Evolutionary conservation across 2,113 vertebrate genomes (phyloP).

Genomic region (Baryphthengus martii): DNA sequence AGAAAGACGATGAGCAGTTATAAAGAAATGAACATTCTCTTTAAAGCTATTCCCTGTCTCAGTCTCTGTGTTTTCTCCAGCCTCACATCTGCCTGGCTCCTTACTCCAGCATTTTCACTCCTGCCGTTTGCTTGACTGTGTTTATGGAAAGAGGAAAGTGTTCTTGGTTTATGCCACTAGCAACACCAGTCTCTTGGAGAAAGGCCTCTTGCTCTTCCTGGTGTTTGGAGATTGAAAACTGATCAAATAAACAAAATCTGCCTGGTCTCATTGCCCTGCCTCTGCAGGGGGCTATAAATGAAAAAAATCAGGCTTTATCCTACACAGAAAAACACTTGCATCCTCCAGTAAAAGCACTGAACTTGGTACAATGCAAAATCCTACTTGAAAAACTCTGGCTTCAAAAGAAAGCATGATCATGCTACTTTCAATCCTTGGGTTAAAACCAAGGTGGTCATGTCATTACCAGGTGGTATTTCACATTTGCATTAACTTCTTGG

Average conservation of each 20-base stretch:
- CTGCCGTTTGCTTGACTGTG: not conserved
- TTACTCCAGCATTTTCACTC: not conserved
- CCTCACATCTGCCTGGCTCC: not conserved
- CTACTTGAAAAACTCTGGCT: not conserved
- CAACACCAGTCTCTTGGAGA: no score
- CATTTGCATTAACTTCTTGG: not conserved
- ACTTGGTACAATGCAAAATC: not conserved
- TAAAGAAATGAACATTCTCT: not conserved
- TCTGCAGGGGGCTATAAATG: not conserved
- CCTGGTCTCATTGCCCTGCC: not conserved
- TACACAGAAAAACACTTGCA: not conserved
- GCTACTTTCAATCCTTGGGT: not conserved
- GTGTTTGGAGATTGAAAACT: not conserved
- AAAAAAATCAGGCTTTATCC: not conserved
- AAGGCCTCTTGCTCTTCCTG: not conserved
- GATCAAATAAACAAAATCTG: not conserved
- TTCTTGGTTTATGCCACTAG: not conserved
- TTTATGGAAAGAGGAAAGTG: not conserved
- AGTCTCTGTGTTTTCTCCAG: accelerated
- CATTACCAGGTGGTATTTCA: not conserved
- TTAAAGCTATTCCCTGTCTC: not conserved
- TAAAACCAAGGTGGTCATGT: not conserved
- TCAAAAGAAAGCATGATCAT: not conserved
- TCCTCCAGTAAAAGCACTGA: not conserved
- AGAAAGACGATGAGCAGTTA: not conserved